Evolutionary conservation across 2,797 vertebrate genomes (phyloP).

Genomic region (Sciurus vulgaris): DNA sequence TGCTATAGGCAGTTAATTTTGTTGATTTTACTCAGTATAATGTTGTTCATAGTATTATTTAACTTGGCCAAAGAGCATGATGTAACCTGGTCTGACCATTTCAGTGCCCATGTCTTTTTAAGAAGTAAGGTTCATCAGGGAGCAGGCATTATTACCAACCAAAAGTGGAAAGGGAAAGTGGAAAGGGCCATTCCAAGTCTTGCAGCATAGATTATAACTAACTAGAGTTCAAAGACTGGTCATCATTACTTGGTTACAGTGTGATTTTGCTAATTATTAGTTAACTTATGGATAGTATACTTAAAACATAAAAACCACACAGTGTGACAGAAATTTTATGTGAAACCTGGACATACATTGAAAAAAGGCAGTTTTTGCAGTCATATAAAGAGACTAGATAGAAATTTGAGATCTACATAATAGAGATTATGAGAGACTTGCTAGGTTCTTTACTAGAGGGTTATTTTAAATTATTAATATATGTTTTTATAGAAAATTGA

Average conservation of each 20-base stretch:
- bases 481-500: background rate
- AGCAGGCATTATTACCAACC: background rate
- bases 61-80: background rate
- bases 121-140: background rate
- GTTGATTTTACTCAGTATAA: background rate
- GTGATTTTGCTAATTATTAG: constrained; percentile 17
- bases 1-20: background rate
- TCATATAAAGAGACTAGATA: background rate
- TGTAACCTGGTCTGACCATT: background rate
- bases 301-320: background rate
- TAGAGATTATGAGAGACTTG: constrained; percentile 8
- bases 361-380: background rate
- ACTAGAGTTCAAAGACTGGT: background rate
- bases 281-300: background rate
- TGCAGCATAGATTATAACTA: background rate
- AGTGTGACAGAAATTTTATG: background rate
- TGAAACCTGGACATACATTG: background rate
- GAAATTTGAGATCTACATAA: background rate
- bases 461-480: constrained; percentile 32
- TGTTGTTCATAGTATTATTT: background rate
- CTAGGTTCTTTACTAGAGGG: background rate
- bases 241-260: background rate
- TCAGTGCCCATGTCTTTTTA: background rate
- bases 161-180: background rate
- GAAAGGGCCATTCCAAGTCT: background rate